Evolutionary conservation across 2,888 invertebrate species (phyloP).

Genomic region (Hermaeophaga mercurialis): DNA sequence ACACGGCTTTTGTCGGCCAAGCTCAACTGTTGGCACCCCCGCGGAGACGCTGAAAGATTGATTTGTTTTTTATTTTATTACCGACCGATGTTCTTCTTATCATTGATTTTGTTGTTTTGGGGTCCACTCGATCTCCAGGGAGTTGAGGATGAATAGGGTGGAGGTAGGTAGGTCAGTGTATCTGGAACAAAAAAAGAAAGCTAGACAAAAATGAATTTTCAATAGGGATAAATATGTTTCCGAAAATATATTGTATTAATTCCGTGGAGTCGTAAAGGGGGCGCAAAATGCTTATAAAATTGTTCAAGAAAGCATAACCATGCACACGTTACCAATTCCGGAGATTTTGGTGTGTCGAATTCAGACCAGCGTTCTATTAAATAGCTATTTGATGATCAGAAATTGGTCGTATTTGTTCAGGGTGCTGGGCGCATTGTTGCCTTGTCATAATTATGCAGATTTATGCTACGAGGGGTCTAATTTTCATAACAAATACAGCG

Average conservation of each 20-base stretch:
- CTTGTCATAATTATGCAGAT: conserved; percentile 34
- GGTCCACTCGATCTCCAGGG: neutral
- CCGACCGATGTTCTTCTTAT: neutral
- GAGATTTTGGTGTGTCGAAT: conserved; percentile 35
- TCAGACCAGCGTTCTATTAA: conserved; percentile 26
- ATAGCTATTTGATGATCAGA: conserved; percentile 37
- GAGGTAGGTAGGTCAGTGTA: too few species aligned
- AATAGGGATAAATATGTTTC: too few species aligned
- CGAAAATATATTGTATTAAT: too few species aligned
- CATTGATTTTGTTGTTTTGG: neutral
- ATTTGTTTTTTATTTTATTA: conserved; percentile 55
- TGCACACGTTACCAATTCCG: conserved; percentile 8
- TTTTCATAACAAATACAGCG: too few species aligned
- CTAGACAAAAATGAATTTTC: too few species aligned
- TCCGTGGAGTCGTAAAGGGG: too few species aligned
- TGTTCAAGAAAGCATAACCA: conserved; percentile 1
- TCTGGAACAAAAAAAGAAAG: too few species aligned
- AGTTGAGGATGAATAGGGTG: too few species aligned
- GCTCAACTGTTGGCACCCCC: conserved; percentile 50
- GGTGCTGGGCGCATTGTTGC: conserved; percentile 26
- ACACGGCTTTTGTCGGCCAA: conserved; percentile 57
- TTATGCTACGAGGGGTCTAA: conserved; percentile 28
- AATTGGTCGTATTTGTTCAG: conserved; percentile 31
- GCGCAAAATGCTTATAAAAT: neutral
- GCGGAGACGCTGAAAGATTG: conserved; percentile 57